Conservation (phyloP, 2,797 vertebrate species). For the Melanotaenia boesemani region DNA sequence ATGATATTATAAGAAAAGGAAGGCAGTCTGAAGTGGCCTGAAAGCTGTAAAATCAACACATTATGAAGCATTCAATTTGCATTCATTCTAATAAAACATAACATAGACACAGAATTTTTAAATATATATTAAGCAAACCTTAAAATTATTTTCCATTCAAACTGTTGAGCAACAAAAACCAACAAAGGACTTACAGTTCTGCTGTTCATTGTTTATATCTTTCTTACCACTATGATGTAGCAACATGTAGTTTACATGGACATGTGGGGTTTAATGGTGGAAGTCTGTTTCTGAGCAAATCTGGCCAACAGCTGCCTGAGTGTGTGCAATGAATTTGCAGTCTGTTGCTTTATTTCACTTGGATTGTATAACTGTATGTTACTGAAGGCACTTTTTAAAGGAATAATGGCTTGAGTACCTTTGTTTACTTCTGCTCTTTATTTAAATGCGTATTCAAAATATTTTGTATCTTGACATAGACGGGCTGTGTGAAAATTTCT, state of each 20-base stretch:
- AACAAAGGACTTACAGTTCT: background rate
- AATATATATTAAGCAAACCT: background rate
- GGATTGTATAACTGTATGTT: conserved; percentile 6
- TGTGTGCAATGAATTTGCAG: background rate
- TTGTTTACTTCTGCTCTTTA: conserved; percentile 8
- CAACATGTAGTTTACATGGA: background rate
- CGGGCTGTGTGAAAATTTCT: background rate
- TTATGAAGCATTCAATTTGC: conserved; percentile 11
- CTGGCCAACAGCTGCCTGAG: background rate
- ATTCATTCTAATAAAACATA: background rate
- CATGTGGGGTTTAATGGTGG: background rate
- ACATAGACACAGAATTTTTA: background rate
- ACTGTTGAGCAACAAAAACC: background rate
- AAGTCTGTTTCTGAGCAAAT: conserved; percentile 4
- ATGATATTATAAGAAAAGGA: background rate
- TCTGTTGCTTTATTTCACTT: conserved; percentile 14
- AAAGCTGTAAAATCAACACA: background rate
- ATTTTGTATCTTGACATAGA: background rate
- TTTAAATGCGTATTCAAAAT: background rate
- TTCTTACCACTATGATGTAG: background rate
- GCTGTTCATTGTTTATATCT: background rate
- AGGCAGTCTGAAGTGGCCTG: conserved; percentile 3
- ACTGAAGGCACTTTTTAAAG: conserved; percentile 12
- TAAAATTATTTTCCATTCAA: background rate
- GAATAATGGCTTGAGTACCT: conserved; percentile 39